Conservation (phyloP, 2,888 invertebrate genomes). For the Eupithecia dodoneata region DNA sequence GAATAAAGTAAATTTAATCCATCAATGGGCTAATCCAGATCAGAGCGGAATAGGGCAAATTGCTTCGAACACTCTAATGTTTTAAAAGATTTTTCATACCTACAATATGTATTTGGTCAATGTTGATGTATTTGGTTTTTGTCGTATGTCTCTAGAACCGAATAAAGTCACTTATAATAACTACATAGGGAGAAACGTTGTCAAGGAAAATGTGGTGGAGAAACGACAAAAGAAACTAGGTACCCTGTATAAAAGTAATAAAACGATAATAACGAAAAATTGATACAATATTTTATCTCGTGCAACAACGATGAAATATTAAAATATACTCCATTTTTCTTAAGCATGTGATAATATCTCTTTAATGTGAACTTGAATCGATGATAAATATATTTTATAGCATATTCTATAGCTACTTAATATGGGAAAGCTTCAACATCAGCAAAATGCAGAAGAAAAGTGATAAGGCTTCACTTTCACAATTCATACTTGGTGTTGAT, state of each 20-base stretch:
- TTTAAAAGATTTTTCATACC: too few relatives aligned
- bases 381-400: background rate
- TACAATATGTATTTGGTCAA: too few relatives aligned
- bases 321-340: background rate
- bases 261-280: background rate
- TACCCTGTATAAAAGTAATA: constrained; percentile 13
- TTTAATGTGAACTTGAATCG: constrained; percentile 3
- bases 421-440: constrained; percentile 24
- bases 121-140: too few relatives aligned
- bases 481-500: constrained; percentile 9
- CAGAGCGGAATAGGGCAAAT: too few relatives aligned
- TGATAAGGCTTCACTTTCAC: constrained; percentile 41
- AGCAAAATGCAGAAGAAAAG: constrained; percentile 35
- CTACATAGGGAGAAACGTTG: too few relatives aligned
- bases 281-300: background rate
- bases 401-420: background rate
- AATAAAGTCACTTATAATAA: too few relatives aligned
- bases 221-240: background rate
- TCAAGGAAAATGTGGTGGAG: too few relatives aligned
- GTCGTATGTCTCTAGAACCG: too few relatives aligned
- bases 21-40: too few relatives aligned
- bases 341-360: background rate
- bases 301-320: background rate
- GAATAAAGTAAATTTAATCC: too few relatives aligned
- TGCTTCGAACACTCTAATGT: too few relatives aligned